Evolutionary conservation across 2,888 invertebrate species (phyloP).

Genomic region (Tyria jacobaeae): DNA sequence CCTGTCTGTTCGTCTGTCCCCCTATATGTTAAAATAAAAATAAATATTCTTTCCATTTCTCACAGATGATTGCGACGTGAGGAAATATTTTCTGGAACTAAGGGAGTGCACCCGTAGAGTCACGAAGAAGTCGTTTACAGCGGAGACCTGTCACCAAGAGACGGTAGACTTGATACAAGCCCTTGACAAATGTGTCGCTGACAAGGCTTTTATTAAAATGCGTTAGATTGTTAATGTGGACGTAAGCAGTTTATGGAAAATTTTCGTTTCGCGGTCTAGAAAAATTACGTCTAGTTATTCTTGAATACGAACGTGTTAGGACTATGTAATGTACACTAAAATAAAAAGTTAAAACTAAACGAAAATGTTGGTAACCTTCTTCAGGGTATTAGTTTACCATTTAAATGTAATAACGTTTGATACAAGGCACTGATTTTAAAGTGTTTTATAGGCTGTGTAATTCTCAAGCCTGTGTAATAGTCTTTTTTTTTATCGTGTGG

Average conservation of each 20-base stretch:
- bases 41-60: constrained; percentile 12
- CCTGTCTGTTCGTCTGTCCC: no score
- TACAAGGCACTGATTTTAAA: no score
- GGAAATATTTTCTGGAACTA: constrained; percentile 51
- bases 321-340: background rate
- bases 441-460: no score
- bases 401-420: no score
- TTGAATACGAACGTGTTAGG: background rate
- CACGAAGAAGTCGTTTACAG: constrained; percentile 62
- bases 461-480: no score
- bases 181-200: constrained; percentile 66
- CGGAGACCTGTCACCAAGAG: constrained; percentile 74
- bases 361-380: no score
- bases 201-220: constrained; percentile 62
- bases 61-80: constrained; percentile 63
- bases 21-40: no score
- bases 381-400: no score
- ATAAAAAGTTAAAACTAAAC: no score
- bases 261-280: background rate
- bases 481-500: no score
- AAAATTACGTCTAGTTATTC: background rate
- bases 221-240: constrained; percentile 20
- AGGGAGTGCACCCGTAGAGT: constrained; percentile 63
- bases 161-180: constrained; percentile 66
- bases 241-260: background rate